Evolutionary conservation across 2,113 vertebrate genomes (phyloP).

Genomic region (Daubentonia madagascariensis): DNA sequence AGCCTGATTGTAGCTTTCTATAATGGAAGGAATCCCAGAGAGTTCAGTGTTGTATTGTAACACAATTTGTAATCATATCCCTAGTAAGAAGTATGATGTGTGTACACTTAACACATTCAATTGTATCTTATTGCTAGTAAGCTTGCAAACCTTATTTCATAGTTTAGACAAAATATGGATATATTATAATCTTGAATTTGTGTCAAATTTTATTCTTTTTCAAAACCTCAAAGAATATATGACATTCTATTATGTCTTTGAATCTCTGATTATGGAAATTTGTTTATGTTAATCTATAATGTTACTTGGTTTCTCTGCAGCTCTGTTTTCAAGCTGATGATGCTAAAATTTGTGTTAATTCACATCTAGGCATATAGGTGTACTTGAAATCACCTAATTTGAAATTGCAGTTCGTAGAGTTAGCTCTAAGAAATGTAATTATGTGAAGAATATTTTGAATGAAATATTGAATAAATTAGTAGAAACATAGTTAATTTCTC

Average conservation of each 20-base stretch:
- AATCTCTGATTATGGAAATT: constrained; percentile 59
- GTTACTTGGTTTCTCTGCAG: constrained; percentile 40
- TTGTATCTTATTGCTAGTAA: not conserved
- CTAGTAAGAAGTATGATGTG: not conserved
- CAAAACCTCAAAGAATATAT: constrained; percentile 42
- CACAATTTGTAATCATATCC: not conserved
- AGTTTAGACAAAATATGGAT: too few species aligned
- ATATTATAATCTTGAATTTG: too few species aligned
- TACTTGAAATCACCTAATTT: constrained; percentile 72
- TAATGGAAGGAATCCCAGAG: too few species aligned
- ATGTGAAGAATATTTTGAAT: constrained; percentile 70
- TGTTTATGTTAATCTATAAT: constrained; percentile 63
- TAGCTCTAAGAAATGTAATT: constrained; percentile 69
- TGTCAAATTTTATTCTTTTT: constrained; percentile 48
- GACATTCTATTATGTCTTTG: constrained; percentile 32
- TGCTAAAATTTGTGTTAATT: constrained; percentile 68
- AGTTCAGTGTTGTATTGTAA: too few species aligned
- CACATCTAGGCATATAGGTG: constrained; percentile 50
- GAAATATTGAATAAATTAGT: constrained; percentile 68
- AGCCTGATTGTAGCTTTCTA: not conserved
- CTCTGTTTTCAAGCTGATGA: constrained; percentile 64
- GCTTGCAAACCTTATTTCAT: too few species aligned
- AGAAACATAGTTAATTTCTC: constrained; percentile 61
- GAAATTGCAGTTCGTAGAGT: constrained; percentile 60
- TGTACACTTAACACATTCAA: not conserved